phyloP scores from a whole-genome alignment of 2,113 vertebrate genomes.

The Platysteira castanea region DNA sequence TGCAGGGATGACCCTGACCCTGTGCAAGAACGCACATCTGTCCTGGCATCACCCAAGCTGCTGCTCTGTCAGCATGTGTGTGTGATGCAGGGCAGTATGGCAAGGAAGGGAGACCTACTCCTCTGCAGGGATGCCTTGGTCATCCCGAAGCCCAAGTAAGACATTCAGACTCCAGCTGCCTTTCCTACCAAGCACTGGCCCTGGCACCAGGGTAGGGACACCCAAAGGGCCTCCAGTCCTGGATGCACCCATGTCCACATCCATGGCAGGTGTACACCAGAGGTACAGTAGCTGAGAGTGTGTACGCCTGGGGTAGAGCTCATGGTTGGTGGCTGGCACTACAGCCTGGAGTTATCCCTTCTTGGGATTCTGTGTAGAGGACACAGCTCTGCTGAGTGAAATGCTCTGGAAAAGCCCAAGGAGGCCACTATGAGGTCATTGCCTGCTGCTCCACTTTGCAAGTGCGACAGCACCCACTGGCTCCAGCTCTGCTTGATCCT shows the following conservation, averaged over 20 bases:
- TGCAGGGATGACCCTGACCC: background rate
- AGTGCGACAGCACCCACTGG: background rate
- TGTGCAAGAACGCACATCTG: fast-evolving
- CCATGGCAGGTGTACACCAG: too few relatives aligned
- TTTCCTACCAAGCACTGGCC: background rate
- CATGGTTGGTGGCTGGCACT: background rate
- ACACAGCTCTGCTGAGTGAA: background rate
- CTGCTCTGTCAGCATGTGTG: fast-evolving
- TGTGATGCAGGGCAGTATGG: too few relatives aligned
- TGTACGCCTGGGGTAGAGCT: background rate
- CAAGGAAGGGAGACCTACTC: background rate
- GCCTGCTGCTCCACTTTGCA: background rate
- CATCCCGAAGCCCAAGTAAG: background rate
- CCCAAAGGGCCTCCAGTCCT: background rate
- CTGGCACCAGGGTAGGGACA: background rate
- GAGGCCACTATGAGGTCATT: background rate
- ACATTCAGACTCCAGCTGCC: background rate
- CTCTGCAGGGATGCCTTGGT: background rate
- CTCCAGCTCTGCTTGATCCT: background rate
- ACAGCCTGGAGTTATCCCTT: background rate
- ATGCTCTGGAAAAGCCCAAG: background rate
- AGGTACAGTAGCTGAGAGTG: background rate
- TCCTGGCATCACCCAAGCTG: fast-evolving
- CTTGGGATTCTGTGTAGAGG: fast-evolving
- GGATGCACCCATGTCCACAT: background rate